phyloP scores from a whole-genome alignment of 2,888 invertebrate species.

The Stictocephala bisonia region DNA sequence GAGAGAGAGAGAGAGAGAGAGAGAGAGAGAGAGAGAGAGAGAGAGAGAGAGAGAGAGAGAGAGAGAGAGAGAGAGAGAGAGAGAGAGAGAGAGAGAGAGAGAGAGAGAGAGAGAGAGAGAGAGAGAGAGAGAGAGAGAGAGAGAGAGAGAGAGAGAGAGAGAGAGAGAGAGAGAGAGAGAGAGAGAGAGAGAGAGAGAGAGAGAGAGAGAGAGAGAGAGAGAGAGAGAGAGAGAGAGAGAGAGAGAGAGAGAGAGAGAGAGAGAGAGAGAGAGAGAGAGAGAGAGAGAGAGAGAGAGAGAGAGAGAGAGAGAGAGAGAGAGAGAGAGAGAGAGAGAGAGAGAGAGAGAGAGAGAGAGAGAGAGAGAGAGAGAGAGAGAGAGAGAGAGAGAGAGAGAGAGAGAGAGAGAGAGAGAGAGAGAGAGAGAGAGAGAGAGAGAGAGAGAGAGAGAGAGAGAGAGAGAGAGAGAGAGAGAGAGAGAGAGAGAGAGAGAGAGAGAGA shows the following conservation, averaged over 20 bases:
- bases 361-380: too few relatives aligned
- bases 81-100: not conserved
- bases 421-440: too few relatives aligned
- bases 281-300: not conserved
- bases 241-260: not conserved
- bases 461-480: too few relatives aligned
- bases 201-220: not conserved
- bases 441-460: too few relatives aligned
- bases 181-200: not conserved
- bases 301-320: not conserved
- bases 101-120: slow-evolving; percentile 3
- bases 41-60: not conserved
- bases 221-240: not conserved
- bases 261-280: not conserved
- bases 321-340: too few relatives aligned
- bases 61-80: slow-evolving; percentile 4
- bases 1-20: not conserved
- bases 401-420: too few relatives aligned
- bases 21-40: not conserved
- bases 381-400: too few relatives aligned
- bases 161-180: not conserved
- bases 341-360: too few relatives aligned
- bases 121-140: not conserved
- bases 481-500: too few relatives aligned
- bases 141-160: too few relatives aligned